phyloP scores from a whole-genome alignment of 1,140 invertebrate species.

The Polyergus mexicanus region DNA sequence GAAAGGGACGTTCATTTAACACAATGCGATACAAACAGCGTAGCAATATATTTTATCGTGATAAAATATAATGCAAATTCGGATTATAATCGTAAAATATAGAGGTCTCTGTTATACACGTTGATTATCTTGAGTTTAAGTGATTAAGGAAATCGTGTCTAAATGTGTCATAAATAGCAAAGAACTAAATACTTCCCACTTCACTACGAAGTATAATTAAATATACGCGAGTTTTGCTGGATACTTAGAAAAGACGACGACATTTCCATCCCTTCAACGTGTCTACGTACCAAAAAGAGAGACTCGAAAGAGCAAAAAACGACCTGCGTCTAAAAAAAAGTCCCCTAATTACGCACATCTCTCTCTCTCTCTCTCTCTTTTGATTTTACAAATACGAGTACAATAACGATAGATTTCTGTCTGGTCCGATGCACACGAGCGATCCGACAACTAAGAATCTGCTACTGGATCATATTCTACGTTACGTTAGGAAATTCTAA shows the following conservation, averaged over 20 bases:
- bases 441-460: slow-evolving; percentile 8
- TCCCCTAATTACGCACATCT: slow-evolving; percentile 28
- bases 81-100: slow-evolving; percentile 55
- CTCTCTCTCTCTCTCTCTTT: neutral
- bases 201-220: slow-evolving; percentile 8
- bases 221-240: slow-evolving; percentile 36
- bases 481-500: slow-evolving; percentile 21
- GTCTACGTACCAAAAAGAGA: slow-evolving; percentile 12
- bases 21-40: slow-evolving; percentile 66
- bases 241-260: slow-evolving; percentile 18
- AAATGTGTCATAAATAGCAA: slow-evolving; percentile 28
- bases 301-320: slow-evolving; percentile 29
- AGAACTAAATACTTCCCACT: slow-evolving; percentile 43
- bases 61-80: slow-evolving; percentile 49
- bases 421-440: slow-evolving; percentile 25
- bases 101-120: slow-evolving; percentile 24
- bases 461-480: slow-evolving; percentile 21
- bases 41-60: slow-evolving; percentile 46
- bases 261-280: slow-evolving; percentile 6
- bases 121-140: slow-evolving; percentile 6
- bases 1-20: slow-evolving; percentile 67
- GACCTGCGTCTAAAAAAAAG: slow-evolving; percentile 31
- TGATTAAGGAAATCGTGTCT: neutral
- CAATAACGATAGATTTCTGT: slow-evolving; percentile 26
- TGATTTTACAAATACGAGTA: slow-evolving; percentile 44